A percentile compares a stretch with the other conserved stretches of the same genome.
These are phyloP conservation scores for Percopsis transmontana DNA, from an alignment of 2,113 vertebrate genomes.

Conservation along the genomic window DNA sequence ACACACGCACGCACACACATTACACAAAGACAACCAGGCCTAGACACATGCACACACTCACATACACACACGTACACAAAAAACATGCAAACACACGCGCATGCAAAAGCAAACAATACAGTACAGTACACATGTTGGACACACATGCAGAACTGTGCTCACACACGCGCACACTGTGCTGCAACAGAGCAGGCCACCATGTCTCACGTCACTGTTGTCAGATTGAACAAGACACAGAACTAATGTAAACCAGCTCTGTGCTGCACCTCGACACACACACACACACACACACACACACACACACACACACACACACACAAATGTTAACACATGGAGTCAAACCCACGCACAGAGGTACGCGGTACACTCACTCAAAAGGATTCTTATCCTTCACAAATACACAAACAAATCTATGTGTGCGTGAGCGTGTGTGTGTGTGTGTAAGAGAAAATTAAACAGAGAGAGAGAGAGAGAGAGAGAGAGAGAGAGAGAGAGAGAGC, in stretches of 20 bases:
- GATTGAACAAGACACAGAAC: conserved; percentile 71
- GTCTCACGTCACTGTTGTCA: conserved; percentile 72
- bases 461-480: neutral
- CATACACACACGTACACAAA: neutral
- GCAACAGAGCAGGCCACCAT: conserved; percentile 51
- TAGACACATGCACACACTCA: neutral
- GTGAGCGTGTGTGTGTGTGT: conserved; percentile 11
- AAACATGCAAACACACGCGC: neutral
- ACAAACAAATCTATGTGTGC: conserved; percentile 33
- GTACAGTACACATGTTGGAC: neutral
- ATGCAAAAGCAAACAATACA: neutral
- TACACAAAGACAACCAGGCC: neutral
- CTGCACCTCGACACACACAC: conserved; percentile 20
- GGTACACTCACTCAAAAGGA: conserved; percentile 18
- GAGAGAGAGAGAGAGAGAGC: conserved; percentile 58
- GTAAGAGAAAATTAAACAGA: neutral
- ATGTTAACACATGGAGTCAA: neutral
- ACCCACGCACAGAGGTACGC: conserved; percentile 24
- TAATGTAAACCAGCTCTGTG: conserved; percentile 71
- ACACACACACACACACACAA: conserved; percentile 17
- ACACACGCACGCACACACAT: neutral
- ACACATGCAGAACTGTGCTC: conserved; percentile 2
- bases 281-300: conserved; percentile 12
- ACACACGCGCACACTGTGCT: conserved; percentile 30
- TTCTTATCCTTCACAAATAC: conserved; percentile 33